Percentiles rank a stretch among this genome's conserved stretches.
Evolutionary conservation across 2,113 vertebrate genomes (phyloP).

Genomic region (Notiomystis cincta): DNA sequence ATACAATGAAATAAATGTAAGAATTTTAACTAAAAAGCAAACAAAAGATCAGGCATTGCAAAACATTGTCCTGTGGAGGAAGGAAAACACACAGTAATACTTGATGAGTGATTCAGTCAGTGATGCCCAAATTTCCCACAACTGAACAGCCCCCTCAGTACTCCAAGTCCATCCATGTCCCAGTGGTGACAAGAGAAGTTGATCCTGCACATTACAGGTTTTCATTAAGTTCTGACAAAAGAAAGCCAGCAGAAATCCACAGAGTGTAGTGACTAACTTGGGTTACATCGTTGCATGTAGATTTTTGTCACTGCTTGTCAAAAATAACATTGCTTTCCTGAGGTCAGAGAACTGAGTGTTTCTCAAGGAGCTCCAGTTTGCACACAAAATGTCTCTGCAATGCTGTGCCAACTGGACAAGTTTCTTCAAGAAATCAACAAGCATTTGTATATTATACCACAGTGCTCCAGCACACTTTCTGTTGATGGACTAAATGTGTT

Average conservation of each 20-base stretch:
- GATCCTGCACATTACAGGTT: not conserved
- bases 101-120: not conserved
- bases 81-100: not conserved
- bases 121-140: not conserved
- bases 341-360: not conserved
- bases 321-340: not conserved
- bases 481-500: not conserved
- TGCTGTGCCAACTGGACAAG: not conserved
- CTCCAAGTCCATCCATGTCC: not conserved
- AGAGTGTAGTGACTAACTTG: fast-evolving
- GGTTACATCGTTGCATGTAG: not conserved
- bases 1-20: not conserved
- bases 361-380: not conserved
- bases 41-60: not conserved
- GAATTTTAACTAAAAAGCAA: not conserved
- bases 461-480: not conserved
- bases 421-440: not conserved
- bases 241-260: not conserved
- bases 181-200: not conserved
- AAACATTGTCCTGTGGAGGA: not conserved
- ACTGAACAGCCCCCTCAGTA: no score
- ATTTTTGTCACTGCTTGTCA: not conserved
- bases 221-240: not conserved
- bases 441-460: not conserved
- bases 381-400: not conserved